These are phyloP conservation scores for Iguana delicatissima DNA, from an alignment of 2,797 vertebrate genomes.

Conservation along the genomic window DNA sequence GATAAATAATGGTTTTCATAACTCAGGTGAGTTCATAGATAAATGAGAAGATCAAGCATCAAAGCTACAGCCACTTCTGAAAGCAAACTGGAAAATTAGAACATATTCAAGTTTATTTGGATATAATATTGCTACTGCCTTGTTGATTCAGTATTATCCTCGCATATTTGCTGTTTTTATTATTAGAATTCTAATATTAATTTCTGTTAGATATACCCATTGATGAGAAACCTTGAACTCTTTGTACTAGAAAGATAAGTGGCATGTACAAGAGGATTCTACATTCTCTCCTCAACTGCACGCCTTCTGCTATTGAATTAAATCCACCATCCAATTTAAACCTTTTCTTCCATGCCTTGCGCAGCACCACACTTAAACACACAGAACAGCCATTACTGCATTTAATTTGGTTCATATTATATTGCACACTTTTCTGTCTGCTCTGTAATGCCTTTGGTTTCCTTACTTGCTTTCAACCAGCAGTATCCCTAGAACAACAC, in stretches of 20 bases:
- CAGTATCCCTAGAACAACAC: not conserved
- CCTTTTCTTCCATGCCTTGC: not conserved
- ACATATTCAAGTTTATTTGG: not conserved
- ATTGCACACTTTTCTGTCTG: not conserved
- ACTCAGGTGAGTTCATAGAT: not conserved
- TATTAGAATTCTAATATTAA: not conserved
- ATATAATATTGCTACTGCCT: not conserved
- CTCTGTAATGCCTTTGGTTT: not conserved
- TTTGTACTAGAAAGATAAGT: not conserved
- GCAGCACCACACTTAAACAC: not conserved
- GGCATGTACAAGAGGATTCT: not conserved
- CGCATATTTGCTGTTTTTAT: not conserved
- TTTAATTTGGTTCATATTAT: not conserved
- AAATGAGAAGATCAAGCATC: not conserved
- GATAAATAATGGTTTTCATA: not conserved
- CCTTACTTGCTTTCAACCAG: not conserved
- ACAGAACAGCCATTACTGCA: not conserved
- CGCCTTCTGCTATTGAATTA: not conserved
- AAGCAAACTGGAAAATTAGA: not conserved
- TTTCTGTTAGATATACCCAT: not conserved
- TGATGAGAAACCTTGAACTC: not conserved
- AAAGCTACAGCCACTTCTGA: not conserved
- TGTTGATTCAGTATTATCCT: not conserved
- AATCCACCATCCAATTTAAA: not conserved
- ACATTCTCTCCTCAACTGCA: not conserved